Evolutionary conservation across 2,888 invertebrate species (phyloP).

Genomic region (Linhomoeus sp.): DNA sequence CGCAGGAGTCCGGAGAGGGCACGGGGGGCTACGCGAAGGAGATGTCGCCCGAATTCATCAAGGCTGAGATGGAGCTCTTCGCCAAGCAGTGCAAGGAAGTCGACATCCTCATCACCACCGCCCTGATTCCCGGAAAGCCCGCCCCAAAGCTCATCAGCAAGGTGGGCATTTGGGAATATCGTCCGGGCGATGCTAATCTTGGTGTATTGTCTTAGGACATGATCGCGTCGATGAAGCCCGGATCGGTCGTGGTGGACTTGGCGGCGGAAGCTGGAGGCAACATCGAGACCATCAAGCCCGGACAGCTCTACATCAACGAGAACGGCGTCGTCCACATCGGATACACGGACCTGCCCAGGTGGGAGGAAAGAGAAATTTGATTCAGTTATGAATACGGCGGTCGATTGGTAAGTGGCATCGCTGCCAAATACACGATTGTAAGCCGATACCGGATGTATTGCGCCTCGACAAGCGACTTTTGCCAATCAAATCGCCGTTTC

Average conservation of each 20-base stretch:
- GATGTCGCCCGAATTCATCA: slow-evolving; percentile 63
- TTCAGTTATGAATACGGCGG: too few species aligned
- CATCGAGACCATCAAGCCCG: slow-evolving; percentile 50
- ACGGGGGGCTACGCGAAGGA: slow-evolving; percentile 62
- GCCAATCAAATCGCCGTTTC: too few species aligned
- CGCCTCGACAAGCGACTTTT: too few species aligned
- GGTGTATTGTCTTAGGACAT: too few species aligned
- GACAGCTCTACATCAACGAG: slow-evolving; percentile 48
- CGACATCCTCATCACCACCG: slow-evolving; percentile 69
- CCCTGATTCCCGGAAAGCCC: slow-evolving; percentile 63
- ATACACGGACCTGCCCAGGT: slow-evolving; percentile 57
- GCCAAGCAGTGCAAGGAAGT: slow-evolving; percentile 65
- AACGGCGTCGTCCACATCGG: slow-evolving; percentile 67
- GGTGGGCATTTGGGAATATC: slow-evolving; percentile 33
- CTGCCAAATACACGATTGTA: too few species aligned
- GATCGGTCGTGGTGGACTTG: slow-evolving; percentile 67
- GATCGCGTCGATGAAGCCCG: slow-evolving; percentile 58
- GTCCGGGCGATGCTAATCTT: too few species aligned
- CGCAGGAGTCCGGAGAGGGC: slow-evolving; percentile 37
- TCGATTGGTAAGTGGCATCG: too few species aligned
- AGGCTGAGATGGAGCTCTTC: slow-evolving; percentile 62
- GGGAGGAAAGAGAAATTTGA: too few species aligned
- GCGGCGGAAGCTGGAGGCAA: slow-evolving; percentile 75
- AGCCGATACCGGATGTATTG: too few species aligned
- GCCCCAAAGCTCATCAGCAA: slow-evolving; percentile 59